Percentiles rank a stretch among this genome's conserved stretches.
Evolutionary conservation across 35 echinoderm and acorn worm genomes (phyloP).

Genomic region (Lytechinus pictus): DNA sequence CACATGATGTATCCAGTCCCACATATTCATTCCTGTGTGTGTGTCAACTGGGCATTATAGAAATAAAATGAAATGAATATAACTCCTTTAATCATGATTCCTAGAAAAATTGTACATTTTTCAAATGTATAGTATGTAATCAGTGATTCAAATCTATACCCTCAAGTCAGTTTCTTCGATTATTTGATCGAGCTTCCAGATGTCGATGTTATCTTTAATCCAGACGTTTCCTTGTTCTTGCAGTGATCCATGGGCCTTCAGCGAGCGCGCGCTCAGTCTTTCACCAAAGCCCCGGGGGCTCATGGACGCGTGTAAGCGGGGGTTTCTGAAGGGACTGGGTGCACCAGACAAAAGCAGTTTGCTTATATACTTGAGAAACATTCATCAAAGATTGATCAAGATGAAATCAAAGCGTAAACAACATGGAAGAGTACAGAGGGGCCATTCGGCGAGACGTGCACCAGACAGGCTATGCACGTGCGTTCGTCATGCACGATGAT

Average conservation of each 20-base stretch:
- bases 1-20: too few species aligned
- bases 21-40: too few species aligned
- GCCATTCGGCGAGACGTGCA: background rate
- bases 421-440: background rate
- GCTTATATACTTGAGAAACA: background rate
- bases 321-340: background rate
- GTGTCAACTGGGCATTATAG: too few species aligned
- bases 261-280: background rate
- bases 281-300: background rate
- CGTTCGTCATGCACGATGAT: too few species aligned
- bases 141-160: too few species aligned
- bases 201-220: background rate
- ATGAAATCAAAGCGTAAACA: background rate
- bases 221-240: background rate
- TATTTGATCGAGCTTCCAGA: too few species aligned
- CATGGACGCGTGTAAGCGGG: constrained; percentile 1
- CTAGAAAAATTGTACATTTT: too few species aligned
- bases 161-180: too few species aligned
- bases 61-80: too few species aligned
- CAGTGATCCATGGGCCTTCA: background rate
- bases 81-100: too few species aligned
- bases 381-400: constrained; percentile 19
- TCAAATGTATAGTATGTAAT: too few species aligned
- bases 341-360: constrained; percentile 40
- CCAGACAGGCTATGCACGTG: too few species aligned